Percentiles rank a stretch among this genome's conserved stretches.
Evolutionary conservation across 2,797 vertebrate species (phyloP).

Genomic region (Macroramphosus scolopax): DNA sequence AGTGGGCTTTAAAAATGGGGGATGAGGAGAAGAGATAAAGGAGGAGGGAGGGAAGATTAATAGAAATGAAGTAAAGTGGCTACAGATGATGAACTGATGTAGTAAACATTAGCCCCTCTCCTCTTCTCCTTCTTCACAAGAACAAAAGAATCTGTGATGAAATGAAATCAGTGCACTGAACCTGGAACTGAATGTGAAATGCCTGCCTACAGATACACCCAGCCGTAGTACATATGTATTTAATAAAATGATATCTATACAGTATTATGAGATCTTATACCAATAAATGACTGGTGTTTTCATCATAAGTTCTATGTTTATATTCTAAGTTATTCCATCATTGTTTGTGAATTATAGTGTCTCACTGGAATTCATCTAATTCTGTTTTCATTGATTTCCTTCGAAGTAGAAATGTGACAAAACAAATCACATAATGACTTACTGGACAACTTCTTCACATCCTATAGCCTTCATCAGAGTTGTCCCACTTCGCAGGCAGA

Average conservation of each 20-base stretch:
- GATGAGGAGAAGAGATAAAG: neutral
- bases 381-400: neutral
- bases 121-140: conserved; percentile 8
- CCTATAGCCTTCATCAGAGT: too few species aligned
- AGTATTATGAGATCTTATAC: conserved; percentile 61
- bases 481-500: too few species aligned
- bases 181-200: conserved; percentile 66
- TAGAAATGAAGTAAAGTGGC: conserved; percentile 6
- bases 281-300: conserved; percentile 73
- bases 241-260: conserved; percentile 60
- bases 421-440: too few species aligned
- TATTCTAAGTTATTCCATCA: too few species aligned
- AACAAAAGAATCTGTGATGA: conserved; percentile 21
- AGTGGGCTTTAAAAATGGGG: neutral
- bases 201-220: conserved; percentile 58
- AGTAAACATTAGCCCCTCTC: conserved; percentile 11
- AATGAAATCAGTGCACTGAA: conserved; percentile 53
- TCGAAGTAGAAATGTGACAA: too few species aligned
- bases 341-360: neutral
- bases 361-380: neutral
- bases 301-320: conserved; percentile 42
- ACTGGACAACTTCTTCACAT: too few species aligned
- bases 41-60: too few species aligned
- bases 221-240: conserved; percentile 65
- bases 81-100: conserved; percentile 7